A percentile compares a stretch with the other conserved stretches of the same genome.
Evolutionary conservation across 53 echinoderm and acorn worm species (phyloP).

Genomic region (Holothuria leucospilota): DNA sequence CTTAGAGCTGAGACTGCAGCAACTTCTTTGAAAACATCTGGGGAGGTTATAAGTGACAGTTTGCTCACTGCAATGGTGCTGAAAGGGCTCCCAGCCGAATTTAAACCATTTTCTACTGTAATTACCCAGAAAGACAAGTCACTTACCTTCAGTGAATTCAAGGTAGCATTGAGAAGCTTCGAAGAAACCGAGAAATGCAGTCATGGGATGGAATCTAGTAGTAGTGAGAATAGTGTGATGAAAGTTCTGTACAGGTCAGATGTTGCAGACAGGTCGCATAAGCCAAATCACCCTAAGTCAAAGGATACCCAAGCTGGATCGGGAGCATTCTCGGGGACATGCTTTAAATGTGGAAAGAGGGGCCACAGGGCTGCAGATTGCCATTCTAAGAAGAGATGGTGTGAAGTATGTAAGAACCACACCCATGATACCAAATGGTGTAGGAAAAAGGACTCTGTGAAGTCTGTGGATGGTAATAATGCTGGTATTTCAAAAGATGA

Average conservation of each 20-base stretch:
- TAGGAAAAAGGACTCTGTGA: neutral
- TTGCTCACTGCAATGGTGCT: slow-evolving; percentile 53
- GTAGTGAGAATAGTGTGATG: too few relatives aligned
- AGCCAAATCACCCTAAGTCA: too few relatives aligned
- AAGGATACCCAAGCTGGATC: too few relatives aligned
- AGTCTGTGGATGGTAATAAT: neutral
- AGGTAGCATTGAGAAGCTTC: slow-evolving; percentile 24
- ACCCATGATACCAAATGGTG: neutral
- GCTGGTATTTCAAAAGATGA: neutral
- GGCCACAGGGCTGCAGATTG: too few relatives aligned
- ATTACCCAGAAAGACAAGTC: slow-evolving; percentile 21
- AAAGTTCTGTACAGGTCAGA: too few relatives aligned
- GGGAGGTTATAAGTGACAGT: slow-evolving; percentile 56
- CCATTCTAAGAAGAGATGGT: neutral
- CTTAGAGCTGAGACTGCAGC: slow-evolving; percentile 51
- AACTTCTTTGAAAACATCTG: slow-evolving; percentile 42
- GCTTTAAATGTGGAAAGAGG: too few relatives aligned
- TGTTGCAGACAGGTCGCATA: too few relatives aligned
- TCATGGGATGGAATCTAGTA: too few relatives aligned
- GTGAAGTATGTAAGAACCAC: slow-evolving; percentile 6
- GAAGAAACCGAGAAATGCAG: neutral
- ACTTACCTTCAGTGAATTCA: neutral
- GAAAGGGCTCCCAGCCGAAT: slow-evolving; percentile 52
- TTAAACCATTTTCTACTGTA: slow-evolving; percentile 41
- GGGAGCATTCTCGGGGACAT: too few relatives aligned